A percentile compares a stretch with the other conserved stretches of the same genome.
phyloP scores from a whole-genome alignment of 2,113 vertebrate species.

The Aythya baeri region DNA sequence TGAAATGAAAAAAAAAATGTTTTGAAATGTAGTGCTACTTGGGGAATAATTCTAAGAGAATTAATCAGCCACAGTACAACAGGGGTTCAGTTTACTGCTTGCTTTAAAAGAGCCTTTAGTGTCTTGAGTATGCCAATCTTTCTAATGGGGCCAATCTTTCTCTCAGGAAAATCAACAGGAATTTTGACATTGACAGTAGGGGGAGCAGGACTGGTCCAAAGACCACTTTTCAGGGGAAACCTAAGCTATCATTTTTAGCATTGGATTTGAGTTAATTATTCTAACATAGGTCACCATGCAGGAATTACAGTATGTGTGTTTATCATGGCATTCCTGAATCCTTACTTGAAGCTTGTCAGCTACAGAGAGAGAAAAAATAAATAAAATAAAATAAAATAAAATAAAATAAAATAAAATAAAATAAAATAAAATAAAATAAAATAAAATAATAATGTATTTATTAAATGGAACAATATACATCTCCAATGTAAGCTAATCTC shows the following conservation, averaged over 20 bases:
- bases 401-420: too few relatives aligned
- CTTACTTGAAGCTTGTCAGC: neutral
- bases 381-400: too few relatives aligned
- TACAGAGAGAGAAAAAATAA: neutral
- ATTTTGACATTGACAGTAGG: neutral
- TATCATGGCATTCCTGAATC: neutral
- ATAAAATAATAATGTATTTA: neutral
- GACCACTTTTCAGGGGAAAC: neutral
- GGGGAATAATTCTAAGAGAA: conserved; percentile 40
- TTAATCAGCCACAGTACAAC: conserved; percentile 19
- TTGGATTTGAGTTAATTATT: neutral
- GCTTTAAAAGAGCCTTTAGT: conserved; percentile 17
- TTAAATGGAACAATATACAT: neutral
- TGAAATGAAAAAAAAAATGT: conserved; percentile 8
- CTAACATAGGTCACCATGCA: neutral
- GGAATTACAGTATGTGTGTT: neutral
- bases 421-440: too few relatives aligned
- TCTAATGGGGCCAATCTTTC: neutral
- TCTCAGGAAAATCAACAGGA: neutral
- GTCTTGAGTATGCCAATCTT: neutral
- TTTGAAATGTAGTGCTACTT: conserved; percentile 2
- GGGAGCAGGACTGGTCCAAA: neutral
- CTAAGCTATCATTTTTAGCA: fast-evolving
- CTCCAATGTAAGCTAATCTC: neutral
- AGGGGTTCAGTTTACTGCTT: neutral